Conservation (phyloP, 1,140 invertebrate genomes). For the Drosophila kikkawai region DNA sequence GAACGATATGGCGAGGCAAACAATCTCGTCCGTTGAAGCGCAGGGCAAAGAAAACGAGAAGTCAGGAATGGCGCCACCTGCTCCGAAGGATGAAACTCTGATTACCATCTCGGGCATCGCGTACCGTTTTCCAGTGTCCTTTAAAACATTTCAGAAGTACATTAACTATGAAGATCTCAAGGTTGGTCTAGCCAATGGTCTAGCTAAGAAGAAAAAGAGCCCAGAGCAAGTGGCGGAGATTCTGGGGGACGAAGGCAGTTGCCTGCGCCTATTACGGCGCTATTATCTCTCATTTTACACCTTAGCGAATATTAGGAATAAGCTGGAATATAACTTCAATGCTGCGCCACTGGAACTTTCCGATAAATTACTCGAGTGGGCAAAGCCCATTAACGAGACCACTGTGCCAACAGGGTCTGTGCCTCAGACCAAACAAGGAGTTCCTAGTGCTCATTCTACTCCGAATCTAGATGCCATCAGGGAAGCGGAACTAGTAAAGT, state of each 20-base stretch:
- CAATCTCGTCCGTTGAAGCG: not conserved
- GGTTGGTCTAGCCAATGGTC: conserved; percentile 1
- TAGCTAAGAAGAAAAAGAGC: not conserved
- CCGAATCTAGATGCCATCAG: not conserved
- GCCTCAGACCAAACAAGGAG: not conserved
- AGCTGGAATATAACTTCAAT: conserved; percentile 31
- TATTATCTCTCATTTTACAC: conserved; percentile 42
- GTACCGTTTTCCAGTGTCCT: conserved; percentile 41
- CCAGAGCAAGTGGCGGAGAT: not conserved
- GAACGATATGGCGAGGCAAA: conserved; percentile 6
- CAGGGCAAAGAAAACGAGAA: not conserved
- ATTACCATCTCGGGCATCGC: not conserved
- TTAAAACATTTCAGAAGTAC: conserved; percentile 26
- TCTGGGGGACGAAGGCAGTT: not conserved
- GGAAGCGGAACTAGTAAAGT: conserved; percentile 23
- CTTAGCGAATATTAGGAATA: not conserved
- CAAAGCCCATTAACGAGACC: conserved; percentile 8
- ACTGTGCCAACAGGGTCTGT: not conserved
- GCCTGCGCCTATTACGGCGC: not conserved
- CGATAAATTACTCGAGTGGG: conserved; percentile 24
- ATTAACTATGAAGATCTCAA: conserved; percentile 39
- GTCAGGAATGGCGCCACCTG: not conserved
- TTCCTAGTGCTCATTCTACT: not conserved
- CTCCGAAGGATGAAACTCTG: conserved; percentile 9
- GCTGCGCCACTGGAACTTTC: conserved; percentile 28